Percentiles rank a stretch among this genome's conserved stretches.
These are phyloP conservation scores for Mionectes macconnelli DNA, from an alignment of 2,113 vertebrate genomes.

Conservation along the genomic window DNA sequence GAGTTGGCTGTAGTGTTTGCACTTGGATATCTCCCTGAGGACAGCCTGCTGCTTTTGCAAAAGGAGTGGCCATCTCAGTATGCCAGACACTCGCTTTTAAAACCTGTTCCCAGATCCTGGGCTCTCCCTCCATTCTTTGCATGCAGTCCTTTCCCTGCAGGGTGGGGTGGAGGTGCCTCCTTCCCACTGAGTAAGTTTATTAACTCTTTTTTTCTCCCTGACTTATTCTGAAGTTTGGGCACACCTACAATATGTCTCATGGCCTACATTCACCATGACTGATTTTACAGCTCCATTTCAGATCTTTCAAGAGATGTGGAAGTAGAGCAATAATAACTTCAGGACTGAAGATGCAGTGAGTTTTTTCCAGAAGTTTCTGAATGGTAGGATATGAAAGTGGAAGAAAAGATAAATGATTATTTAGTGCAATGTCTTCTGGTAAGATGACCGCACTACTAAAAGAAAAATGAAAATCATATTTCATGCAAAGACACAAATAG, in stretches of 20 bases:
- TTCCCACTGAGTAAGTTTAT: background rate
- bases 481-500: background rate
- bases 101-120: background rate
- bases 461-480: background rate
- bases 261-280: background rate
- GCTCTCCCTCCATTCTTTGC: background rate
- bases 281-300: background rate
- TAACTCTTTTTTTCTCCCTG: background rate
- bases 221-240: background rate
- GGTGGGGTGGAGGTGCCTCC: slow-evolving; percentile 9
- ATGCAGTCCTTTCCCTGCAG: background rate
- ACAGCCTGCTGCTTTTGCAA: background rate
- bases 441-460: background rate
- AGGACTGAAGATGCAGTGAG: background rate
- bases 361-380: background rate
- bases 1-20: background rate
- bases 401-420: background rate
- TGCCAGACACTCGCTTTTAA: background rate
- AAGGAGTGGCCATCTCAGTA: background rate
- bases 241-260: background rate
- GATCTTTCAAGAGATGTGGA: background rate
- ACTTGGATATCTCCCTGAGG: background rate
- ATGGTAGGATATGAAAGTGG: background rate
- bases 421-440: background rate
- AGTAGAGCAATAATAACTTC: background rate